These are phyloP conservation scores for Formicarius rufipectus DNA, from an alignment of 2,113 vertebrate species.

Conservation along the genomic window DNA sequence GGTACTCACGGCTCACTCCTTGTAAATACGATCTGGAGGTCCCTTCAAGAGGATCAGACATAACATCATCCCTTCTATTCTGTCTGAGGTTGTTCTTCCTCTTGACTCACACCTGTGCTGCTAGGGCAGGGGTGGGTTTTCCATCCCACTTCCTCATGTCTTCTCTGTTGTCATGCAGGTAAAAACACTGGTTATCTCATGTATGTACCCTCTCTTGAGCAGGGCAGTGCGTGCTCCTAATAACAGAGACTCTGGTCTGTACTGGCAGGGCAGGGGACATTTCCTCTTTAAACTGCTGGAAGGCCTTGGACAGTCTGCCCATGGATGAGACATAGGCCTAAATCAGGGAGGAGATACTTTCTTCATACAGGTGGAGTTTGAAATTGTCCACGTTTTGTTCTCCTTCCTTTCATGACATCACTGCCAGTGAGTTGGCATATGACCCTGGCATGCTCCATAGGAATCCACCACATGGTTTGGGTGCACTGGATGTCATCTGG, in stretches of 20 bases:
- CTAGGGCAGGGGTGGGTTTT: background rate
- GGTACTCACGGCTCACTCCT: background rate
- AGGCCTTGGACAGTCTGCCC: background rate
- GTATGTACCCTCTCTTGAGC: background rate
- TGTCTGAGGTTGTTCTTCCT: background rate
- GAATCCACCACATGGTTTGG: background rate
- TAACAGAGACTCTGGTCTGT: background rate
- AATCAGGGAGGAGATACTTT: background rate
- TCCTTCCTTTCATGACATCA: background rate
- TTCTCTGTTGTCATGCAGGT: background rate
- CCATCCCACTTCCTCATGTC: background rate
- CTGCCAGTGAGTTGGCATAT: background rate
- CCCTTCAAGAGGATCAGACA: background rate
- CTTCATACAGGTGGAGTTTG: background rate
- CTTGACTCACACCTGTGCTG: background rate
- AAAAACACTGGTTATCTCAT: background rate
- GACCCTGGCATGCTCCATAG: background rate
- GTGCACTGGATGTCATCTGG: background rate
- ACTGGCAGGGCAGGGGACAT: background rate
- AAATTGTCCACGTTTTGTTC: background rate
- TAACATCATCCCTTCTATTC: background rate
- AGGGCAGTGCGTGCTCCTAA: background rate
- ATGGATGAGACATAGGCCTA: background rate
- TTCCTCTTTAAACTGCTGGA: background rate
- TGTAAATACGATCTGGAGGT: background rate